Percentiles rank a stretch among this genome's conserved stretches.
phyloP scores from a whole-genome alignment of 2,888 invertebrate species.

The Chaetoderma sp. region DNA sequence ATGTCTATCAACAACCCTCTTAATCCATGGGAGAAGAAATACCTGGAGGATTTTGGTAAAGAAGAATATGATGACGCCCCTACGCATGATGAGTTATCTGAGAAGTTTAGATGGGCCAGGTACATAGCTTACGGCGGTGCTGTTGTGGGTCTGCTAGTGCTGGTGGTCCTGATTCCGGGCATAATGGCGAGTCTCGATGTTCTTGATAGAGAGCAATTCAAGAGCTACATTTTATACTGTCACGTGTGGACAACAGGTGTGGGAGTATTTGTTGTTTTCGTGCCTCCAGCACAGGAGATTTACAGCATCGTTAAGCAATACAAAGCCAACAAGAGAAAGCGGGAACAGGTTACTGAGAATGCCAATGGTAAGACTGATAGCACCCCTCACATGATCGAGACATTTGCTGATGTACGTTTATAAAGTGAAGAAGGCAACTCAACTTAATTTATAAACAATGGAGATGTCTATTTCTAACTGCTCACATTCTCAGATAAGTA shows the following conservation, averaged over 20 bases:
- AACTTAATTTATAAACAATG: no score
- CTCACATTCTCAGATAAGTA: no score
- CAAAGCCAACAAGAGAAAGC: no score
- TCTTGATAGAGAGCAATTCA: neutral
- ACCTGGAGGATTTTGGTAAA: neutral
- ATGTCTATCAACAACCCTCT: constrained; percentile 40
- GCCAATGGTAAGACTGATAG: no score
- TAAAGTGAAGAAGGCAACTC: no score
- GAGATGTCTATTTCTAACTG: no score
- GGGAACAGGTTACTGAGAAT: no score
- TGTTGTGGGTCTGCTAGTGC: neutral
- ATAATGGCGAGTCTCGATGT: neutral
- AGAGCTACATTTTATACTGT: neutral
- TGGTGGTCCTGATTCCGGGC: neutral
- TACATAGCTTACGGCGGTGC: neutral
- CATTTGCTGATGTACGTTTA: no score
- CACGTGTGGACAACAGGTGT: neutral
- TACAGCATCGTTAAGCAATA: neutral
- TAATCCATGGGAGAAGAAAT: constrained; percentile 32
- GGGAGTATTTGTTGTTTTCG: neutral
- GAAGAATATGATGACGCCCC: neutral
- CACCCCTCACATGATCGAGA: no score
- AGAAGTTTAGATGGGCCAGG: neutral
- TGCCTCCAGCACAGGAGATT: neutral
- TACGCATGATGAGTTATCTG: no score